These are phyloP conservation scores for Etheostoma nigrum DNA, from an alignment of 2,797 vertebrate genomes.

Conservation along the genomic window DNA sequence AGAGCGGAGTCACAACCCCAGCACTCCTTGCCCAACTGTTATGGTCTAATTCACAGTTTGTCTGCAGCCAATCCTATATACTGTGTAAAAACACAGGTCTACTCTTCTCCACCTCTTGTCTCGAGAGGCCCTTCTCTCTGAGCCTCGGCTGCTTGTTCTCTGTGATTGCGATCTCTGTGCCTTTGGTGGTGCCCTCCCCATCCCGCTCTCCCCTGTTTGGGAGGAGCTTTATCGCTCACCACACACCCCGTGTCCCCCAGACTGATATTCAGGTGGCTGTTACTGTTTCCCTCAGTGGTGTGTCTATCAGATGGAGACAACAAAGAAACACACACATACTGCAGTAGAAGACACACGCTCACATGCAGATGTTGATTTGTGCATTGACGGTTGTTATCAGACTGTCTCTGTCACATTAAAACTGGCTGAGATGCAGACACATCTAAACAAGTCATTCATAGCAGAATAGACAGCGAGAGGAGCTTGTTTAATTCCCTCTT, in stretches of 20 bases:
- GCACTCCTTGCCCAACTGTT: constrained; percentile 20
- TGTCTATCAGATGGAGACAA: constrained; percentile 52
- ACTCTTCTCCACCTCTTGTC: constrained; percentile 61
- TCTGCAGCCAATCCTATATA: constrained; percentile 51
- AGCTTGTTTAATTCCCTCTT: constrained; percentile 60
- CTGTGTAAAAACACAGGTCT: constrained; percentile 49
- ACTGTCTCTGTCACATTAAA: constrained; percentile 27
- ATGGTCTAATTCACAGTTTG: constrained; percentile 43
- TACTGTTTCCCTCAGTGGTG: constrained; percentile 43
- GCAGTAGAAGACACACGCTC: neutral
- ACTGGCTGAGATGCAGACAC: constrained; percentile 31
- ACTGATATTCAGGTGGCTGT: constrained; percentile 66
- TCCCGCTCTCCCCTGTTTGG: constrained; percentile 26
- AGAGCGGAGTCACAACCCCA: constrained; percentile 42
- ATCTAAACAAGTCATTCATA: constrained; percentile 48
- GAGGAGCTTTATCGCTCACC: constrained; percentile 54
- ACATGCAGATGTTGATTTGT: constrained; percentile 27
- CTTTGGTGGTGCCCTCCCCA: constrained; percentile 47
- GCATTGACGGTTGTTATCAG: constrained; percentile 31
- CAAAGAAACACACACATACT: constrained; percentile 8
- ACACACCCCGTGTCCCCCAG: constrained; percentile 41
- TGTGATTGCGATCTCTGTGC: constrained; percentile 72
- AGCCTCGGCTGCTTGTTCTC: constrained; percentile 50
- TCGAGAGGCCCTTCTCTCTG: constrained; percentile 71
- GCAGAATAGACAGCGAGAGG: constrained; percentile 38